Evolutionary conservation across 2,888 invertebrate species (phyloP), one percentile per base, ranked within the genome.

Genomic region (Gymnocheta viridis): DNA sequence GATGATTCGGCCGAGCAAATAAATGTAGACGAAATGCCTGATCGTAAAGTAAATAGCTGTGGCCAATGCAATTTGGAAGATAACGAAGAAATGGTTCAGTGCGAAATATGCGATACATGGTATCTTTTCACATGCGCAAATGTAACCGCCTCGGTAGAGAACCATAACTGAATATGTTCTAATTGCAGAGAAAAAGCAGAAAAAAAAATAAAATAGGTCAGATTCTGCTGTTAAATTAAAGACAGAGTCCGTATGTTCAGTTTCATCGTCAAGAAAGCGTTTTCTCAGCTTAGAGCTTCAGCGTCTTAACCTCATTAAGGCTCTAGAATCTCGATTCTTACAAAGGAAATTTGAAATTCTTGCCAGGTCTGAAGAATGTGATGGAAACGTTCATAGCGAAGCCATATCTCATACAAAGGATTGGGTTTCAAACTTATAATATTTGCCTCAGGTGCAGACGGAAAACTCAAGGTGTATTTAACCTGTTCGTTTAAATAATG

Each of bases 81-180:
- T 38, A 60, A 19, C 7, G 12, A 60, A 14, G 60, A 38, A 14
- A 60, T 38, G 60, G 38, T 38, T 19, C 60, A 60, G 22, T 60
- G 58, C 35, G 58, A n/a, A n/a, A n/a, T n/a, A 60, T 60, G 60
- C 19, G 38, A 60, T 38, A 27, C 12, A 35, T 60, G 60, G 60
- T 14, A 38, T 38, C 60, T 22, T 19, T 60, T 60, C 22, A 38
- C 19, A 22, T 60, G 60, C 19, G 60, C 60, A n/a, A n/a, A n/a
- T 17, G n/a, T 22, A 56, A n/a, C n/a, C 29, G 60, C 4, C 60
- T 60, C 1, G n/a, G 27, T 32, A 14, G 38, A 22, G 60, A n/a
- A n/a, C n/a, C n/a, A n/a, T n/a, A n/a, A n/a, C n/a, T n/a, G n/a
- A n/a, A n/a, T n/a, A n/a, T n/a, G n/a, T n/a, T n/a, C n/a, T n/a